Evolutionary conservation across 2,797 vertebrate genomes (phyloP).

Genomic region (Pseudomugil tenellus): DNA sequence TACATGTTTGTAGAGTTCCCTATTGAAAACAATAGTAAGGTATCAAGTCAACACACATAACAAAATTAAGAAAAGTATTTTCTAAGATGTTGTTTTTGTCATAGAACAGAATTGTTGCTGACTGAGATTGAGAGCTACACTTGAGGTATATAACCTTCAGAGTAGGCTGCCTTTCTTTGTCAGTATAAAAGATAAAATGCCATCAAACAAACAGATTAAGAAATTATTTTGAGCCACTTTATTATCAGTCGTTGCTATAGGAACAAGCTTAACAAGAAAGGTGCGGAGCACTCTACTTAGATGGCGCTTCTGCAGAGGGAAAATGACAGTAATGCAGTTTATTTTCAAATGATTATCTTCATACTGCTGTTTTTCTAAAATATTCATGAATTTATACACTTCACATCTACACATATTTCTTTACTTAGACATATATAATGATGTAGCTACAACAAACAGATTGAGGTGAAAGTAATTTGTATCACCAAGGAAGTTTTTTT

Average conservation of each 20-base stretch:
- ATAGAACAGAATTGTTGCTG: slow-evolving; percentile 27
- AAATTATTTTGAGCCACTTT: slow-evolving; percentile 34
- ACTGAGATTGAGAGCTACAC: slow-evolving; percentile 41
- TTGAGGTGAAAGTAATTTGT: slow-evolving; percentile 20
- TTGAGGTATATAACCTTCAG: slow-evolving; percentile 52
- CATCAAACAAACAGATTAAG: slow-evolving; percentile 34
- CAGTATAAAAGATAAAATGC: slow-evolving; percentile 37
- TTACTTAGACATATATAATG: not conserved
- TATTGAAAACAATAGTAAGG: not conserved
- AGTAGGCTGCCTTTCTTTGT: slow-evolving; percentile 28
- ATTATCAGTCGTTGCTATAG: slow-evolving; percentile 51
- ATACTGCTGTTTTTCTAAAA: slow-evolving; percentile 22
- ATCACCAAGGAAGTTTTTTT: slow-evolving; percentile 15
- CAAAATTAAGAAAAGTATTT: too few species aligned
- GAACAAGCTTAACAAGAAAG: slow-evolving; percentile 41
- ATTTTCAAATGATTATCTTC: slow-evolving; percentile 33
- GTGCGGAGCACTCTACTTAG: slow-evolving; percentile 8
- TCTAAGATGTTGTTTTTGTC: slow-evolving; percentile 27
- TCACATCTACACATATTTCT: slow-evolving; percentile 15
- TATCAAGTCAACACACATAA: not conserved
- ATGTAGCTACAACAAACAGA: slow-evolving; percentile 21
- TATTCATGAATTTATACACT: slow-evolving; percentile 14
- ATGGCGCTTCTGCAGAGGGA: not conserved
- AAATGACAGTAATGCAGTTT: slow-evolving; percentile 14
- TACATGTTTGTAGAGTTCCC: too few species aligned